Conservation (phyloP, 2,888 invertebrate species). For the Hypena proboscidalis region DNA sequence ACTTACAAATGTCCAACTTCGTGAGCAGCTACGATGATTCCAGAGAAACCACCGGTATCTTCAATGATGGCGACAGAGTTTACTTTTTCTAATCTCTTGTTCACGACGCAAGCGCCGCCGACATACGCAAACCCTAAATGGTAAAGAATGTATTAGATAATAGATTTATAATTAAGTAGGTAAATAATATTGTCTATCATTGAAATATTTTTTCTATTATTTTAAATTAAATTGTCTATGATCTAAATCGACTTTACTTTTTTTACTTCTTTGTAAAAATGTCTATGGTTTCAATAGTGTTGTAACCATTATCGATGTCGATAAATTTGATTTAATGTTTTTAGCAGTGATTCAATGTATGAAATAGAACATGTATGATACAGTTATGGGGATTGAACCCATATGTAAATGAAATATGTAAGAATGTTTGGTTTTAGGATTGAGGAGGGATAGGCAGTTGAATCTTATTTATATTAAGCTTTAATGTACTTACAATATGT, state of each 20-base stretch:
- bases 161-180: background rate
- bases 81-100: conserved; percentile 97
- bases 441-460: conserved; percentile 27
- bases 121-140: conserved; percentile 96
- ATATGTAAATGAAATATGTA: conserved; percentile 13
- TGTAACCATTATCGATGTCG: too few relatives aligned
- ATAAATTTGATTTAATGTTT: too few relatives aligned
- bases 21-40: conserved; percentile 98
- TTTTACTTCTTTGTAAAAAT: background rate
- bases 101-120: conserved; percentile 97
- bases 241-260: background rate
- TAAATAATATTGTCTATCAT: background rate
- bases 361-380: too few relatives aligned
- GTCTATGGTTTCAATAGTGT: too few relatives aligned
- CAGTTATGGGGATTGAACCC: conserved; percentile 2
- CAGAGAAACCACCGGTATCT: conserved; percentile 98
- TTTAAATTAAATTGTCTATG: background rate
- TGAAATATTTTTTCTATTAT: too few relatives aligned
- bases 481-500: conserved; percentile 37
- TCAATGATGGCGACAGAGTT: conserved; percentile 98
- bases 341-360: too few relatives aligned
- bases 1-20: conserved; percentile 98
- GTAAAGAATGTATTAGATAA: conserved; percentile 6
- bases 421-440: conserved; percentile 22
- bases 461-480: conserved; percentile 22